Conservation (phyloP, 2,888 invertebrate genomes). For the Escarpia spicata region DNA sequence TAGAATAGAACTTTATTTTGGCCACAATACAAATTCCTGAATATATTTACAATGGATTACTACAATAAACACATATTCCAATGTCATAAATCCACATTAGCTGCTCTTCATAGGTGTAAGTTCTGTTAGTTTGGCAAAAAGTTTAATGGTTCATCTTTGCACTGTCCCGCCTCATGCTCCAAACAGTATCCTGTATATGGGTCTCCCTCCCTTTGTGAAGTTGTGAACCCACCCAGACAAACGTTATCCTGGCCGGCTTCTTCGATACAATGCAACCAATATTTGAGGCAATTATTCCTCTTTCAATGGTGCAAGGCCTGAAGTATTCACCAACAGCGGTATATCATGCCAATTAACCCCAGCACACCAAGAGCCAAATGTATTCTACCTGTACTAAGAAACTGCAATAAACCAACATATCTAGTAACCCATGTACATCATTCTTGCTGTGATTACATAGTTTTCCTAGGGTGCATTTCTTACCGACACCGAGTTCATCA, state of each 20-base stretch:
- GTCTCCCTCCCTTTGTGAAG: neutral
- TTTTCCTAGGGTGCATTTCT: neutral
- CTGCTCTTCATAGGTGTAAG: too few species aligned
- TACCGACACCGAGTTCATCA: neutral
- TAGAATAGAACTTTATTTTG: too few species aligned
- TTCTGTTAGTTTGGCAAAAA: neutral
- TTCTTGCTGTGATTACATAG: neutral
- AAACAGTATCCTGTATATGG: neutral
- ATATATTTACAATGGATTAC: too few species aligned
- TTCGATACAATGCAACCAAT: neutral
- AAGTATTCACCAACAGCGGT: neutral
- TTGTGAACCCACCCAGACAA: neutral
- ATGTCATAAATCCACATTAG: too few species aligned
- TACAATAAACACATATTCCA: too few species aligned
- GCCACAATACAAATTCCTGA: too few species aligned
- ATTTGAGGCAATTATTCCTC: neutral
- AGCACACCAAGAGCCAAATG: neutral
- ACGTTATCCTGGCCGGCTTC: neutral
- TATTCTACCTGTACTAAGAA: neutral
- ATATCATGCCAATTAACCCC: neutral
- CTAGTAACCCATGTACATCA: neutral
- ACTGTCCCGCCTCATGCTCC: neutral
- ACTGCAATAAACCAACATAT: neutral
- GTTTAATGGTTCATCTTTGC: neutral
- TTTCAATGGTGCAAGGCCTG: neutral